phyloP scores from a whole-genome alignment of 1,140 invertebrate species.

The Caenorhabditis brenneri region DNA sequence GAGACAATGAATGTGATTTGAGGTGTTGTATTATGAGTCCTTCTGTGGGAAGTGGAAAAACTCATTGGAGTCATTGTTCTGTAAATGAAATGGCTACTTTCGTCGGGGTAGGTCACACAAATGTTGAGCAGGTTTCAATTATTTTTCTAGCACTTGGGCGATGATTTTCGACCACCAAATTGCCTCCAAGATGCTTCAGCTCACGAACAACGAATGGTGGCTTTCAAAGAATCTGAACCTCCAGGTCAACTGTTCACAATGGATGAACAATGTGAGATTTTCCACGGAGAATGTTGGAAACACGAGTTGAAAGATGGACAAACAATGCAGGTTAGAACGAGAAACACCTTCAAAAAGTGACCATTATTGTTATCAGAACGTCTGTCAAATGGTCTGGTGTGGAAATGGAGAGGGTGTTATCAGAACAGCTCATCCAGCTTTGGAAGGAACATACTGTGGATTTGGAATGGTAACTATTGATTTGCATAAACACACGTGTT shows the following conservation, averaged over 20 bases:
- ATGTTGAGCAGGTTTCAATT: background rate
- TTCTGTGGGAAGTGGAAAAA: constrained; percentile 58
- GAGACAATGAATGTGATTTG: constrained; percentile 60
- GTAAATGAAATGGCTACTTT: constrained; percentile 57
- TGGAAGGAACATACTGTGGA: constrained; percentile 60
- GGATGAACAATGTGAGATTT: constrained; percentile 59
- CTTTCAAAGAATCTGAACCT: constrained; percentile 45
- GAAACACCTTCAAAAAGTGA: background rate
- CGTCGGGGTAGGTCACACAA: too few species aligned
- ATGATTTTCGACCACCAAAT: constrained; percentile 35
- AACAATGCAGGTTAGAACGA: background rate
- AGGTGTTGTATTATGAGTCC: constrained; percentile 60
- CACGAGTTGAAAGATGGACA: constrained; percentile 60
- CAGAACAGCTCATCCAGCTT: constrained; percentile 57
- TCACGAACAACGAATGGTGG: constrained; percentile 38
- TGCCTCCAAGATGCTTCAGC: constrained; percentile 46
- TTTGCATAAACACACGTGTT: background rate
- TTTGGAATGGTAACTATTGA: constrained; percentile 36
- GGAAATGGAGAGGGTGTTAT: constrained; percentile 60
- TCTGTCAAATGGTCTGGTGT: constrained; percentile 61
- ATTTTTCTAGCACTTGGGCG: constrained; percentile 30
- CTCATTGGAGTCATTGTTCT: constrained; percentile 56
- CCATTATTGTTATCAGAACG: constrained; percentile 52
- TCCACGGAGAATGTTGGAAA: constrained; percentile 61
- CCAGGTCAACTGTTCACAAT: constrained; percentile 58